A percentile compares a stretch with the other conserved stretches of the same genome.
These are phyloP conservation scores for Dynastes maya DNA, from an alignment of 2,888 invertebrate species.

Conservation along the genomic window DNA sequence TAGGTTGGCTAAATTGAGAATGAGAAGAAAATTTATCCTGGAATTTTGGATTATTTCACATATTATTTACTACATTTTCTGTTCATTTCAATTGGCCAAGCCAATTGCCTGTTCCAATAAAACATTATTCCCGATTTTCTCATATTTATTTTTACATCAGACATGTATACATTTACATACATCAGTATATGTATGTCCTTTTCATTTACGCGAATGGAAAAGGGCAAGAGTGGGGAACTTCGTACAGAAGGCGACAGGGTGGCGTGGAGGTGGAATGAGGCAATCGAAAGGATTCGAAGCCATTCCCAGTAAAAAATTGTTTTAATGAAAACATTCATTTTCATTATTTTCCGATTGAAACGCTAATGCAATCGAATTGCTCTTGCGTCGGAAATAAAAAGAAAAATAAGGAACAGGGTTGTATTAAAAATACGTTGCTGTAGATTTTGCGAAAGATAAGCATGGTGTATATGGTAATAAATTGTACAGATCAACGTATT, in stretches of 20 bases:
- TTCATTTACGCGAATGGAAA: conserved; percentile 5
- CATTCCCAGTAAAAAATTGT: conserved; percentile 23
- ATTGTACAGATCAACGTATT: no score
- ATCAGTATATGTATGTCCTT: neutral
- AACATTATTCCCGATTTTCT: conserved; percentile 34
- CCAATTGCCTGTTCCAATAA: conserved; percentile 21
- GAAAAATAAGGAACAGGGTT: neutral
- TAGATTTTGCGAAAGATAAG: neutral
- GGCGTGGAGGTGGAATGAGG: conserved; percentile 1
- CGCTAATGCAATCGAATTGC: conserved; percentile 21
- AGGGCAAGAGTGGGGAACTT: neutral
- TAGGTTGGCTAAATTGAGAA: no score
- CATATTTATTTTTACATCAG: conserved; percentile 37
- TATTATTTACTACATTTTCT: no score
- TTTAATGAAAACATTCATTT: conserved; percentile 23
- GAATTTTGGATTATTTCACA: no score
- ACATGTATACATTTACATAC: conserved; percentile 17
- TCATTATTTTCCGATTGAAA: conserved; percentile 16
- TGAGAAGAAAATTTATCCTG: no score
- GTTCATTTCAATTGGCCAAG: no score
- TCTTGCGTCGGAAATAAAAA: conserved; percentile 8
- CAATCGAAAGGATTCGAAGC: neutral
- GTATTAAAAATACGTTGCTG: neutral
- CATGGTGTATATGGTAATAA: no score
- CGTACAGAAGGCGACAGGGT: neutral